phyloP scores from a whole-genome alignment of 2,888 invertebrate genomes.

The Galeopsomyia nigrocyanea region DNA sequence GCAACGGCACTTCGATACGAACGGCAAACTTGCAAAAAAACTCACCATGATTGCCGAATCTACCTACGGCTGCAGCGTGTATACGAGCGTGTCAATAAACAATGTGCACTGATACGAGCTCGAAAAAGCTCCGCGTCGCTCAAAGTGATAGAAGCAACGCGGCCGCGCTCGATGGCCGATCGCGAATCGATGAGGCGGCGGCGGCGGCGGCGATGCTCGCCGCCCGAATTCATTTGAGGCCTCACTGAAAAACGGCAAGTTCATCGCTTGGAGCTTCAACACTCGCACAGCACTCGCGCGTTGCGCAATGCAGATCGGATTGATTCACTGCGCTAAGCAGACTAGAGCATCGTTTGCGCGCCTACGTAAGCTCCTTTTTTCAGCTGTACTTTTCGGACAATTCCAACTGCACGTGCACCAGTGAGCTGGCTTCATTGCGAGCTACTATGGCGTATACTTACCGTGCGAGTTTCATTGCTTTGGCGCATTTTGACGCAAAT shows the following conservation, averaged over 20 bases:
- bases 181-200: conserved; percentile 21
- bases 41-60: conserved; percentile 19
- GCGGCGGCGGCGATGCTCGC: background rate
- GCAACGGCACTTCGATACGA: background rate
- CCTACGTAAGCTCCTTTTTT: background rate
- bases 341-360: too few species aligned
- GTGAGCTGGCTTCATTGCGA: too few species aligned
- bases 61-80: background rate
- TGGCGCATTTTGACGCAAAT: too few species aligned
- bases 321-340: too few species aligned
- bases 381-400: background rate
- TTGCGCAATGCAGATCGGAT: conserved; percentile 14
- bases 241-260: conserved; percentile 42
- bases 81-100: too few species aligned
- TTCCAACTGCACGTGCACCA: too few species aligned
- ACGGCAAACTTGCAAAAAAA: background rate
- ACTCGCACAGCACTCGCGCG: background rate
- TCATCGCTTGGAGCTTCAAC: conserved; percentile 19
- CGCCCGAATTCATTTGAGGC: conserved; percentile 29
- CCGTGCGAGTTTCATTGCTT: too few species aligned
- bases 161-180: conserved; percentile 10
- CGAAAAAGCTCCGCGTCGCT: background rate
- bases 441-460: too few species aligned
- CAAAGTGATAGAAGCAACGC: background rate
- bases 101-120: too few species aligned